These are phyloP conservation scores for Paragorgia papillata DNA, from an alignment of 92 coral and sea anemone genomes.

Conservation along the genomic window DNA sequence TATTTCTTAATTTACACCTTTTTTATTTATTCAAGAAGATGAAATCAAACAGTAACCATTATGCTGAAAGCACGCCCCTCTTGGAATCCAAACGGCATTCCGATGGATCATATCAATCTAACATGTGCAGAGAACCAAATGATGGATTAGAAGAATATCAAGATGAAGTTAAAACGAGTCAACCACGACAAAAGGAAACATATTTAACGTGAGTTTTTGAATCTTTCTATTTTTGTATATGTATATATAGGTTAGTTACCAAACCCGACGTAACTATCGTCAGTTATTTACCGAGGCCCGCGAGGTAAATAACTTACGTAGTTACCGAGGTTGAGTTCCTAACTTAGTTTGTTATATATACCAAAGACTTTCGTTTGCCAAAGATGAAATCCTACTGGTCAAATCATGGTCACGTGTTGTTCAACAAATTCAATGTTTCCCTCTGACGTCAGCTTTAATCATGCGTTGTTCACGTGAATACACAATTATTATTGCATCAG, in stretches of 20 bases:
- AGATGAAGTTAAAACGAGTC: background rate
- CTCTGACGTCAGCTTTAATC: too few relatives aligned
- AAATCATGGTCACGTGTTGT: too few relatives aligned
- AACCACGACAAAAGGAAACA: background rate
- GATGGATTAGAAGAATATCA: background rate
- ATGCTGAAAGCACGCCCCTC: constrained; percentile 27
- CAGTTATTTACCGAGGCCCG: background rate
- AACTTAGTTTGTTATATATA: too few relatives aligned
- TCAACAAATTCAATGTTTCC: too few relatives aligned
- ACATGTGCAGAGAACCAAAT: background rate
- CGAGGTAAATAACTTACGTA: too few relatives aligned
- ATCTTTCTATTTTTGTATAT: background rate
- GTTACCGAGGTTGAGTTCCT: too few relatives aligned
- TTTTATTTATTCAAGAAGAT: background rate
- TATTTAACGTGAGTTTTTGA: constrained; percentile 15
- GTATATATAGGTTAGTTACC: background rate
- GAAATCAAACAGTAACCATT: background rate
- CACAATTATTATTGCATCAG: too few relatives aligned
- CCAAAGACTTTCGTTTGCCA: too few relatives aligned
- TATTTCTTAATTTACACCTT: too few relatives aligned
- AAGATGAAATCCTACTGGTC: too few relatives aligned
- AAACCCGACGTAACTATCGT: background rate
- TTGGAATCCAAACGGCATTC: constrained; percentile 13
- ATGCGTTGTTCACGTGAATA: too few relatives aligned
- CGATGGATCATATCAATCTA: constrained; percentile 15